Percentiles rank a stretch among this genome's conserved stretches.
phyloP scores from a whole-genome alignment of 2,888 invertebrate species.

The Bursaphelenchus okinawaensis region DNA sequence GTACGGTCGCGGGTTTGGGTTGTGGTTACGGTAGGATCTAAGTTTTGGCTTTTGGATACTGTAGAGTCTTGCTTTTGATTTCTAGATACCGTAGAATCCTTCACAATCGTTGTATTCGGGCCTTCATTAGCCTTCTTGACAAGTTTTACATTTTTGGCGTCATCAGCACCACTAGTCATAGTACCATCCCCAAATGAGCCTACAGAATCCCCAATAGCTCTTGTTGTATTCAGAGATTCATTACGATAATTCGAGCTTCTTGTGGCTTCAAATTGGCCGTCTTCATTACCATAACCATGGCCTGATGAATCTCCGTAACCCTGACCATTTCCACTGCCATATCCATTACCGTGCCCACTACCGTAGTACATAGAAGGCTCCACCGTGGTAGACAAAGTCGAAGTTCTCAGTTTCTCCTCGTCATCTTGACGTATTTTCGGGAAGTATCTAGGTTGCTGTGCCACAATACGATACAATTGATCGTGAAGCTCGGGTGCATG shows the following conservation, averaged over 20 bases:
- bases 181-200: no score
- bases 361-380: background rate
- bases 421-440: slow-evolving; percentile 16
- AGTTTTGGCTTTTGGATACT: no score
- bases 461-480: slow-evolving; percentile 28
- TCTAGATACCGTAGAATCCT: no score
- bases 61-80: no score
- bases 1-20: no score
- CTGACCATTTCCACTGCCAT: no score
- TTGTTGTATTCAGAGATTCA: no score
- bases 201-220: background rate
- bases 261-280: background rate
- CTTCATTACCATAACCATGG: background rate
- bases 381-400: background rate
- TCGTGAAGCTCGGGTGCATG: slow-evolving; percentile 44
- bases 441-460: slow-evolving; percentile 17
- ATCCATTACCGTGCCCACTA: no score
- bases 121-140: background rate
- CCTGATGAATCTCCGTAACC: no score
- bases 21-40: no score
- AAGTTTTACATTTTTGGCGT: no score
- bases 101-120: background rate
- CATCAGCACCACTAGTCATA: no score
- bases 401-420: slow-evolving; percentile 15
- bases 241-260: background rate